These are phyloP conservation scores for Leucophenga varia DNA, from an alignment of 1,140 invertebrate genomes.

Conservation along the genomic window DNA sequence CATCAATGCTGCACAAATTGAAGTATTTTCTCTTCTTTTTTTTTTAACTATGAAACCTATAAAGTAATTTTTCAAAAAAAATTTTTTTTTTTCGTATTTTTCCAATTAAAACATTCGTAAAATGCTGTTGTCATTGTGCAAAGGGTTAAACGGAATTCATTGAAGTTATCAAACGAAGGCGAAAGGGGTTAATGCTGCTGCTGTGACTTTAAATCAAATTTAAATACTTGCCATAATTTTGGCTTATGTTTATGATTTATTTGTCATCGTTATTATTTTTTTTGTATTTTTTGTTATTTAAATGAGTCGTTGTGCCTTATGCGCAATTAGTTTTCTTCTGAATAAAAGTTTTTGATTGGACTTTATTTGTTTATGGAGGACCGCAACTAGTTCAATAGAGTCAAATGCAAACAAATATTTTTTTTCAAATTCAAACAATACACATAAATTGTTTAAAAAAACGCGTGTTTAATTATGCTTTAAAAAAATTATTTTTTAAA, in stretches of 20 bases:
- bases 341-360: too few species aligned
- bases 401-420: too few species aligned
- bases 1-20: slow-evolving; percentile 34
- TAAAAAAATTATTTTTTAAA: too few species aligned
- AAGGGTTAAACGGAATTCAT: slow-evolving; percentile 49
- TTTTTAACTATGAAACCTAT: slow-evolving; percentile 9
- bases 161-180: slow-evolving; percentile 21
- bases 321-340: too few species aligned
- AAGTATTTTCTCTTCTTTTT: slow-evolving; percentile 1
- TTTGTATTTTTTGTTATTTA: too few species aligned
- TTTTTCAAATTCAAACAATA: too few species aligned
- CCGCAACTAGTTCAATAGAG: too few species aligned
- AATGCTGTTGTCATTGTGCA: background rate
- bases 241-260: slow-evolving; percentile 5
- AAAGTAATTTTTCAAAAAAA: slow-evolving; percentile 37
- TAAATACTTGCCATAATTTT: slow-evolving; percentile 22
- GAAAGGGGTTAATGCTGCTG: slow-evolving; percentile 28
- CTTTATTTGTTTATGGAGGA: too few species aligned
- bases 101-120: background rate
- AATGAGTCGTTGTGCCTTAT: too few species aligned
- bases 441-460: too few species aligned
- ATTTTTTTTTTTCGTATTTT: slow-evolving; percentile 15
- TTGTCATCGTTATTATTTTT: too few species aligned
- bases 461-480: too few species aligned
- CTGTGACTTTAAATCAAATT: slow-evolving; percentile 31